A percentile compares a stretch with the other conserved stretches of the same genome.
phyloP scores from a whole-genome alignment of 2,888 invertebrate species.

The Drosophila anceps region DNA sequence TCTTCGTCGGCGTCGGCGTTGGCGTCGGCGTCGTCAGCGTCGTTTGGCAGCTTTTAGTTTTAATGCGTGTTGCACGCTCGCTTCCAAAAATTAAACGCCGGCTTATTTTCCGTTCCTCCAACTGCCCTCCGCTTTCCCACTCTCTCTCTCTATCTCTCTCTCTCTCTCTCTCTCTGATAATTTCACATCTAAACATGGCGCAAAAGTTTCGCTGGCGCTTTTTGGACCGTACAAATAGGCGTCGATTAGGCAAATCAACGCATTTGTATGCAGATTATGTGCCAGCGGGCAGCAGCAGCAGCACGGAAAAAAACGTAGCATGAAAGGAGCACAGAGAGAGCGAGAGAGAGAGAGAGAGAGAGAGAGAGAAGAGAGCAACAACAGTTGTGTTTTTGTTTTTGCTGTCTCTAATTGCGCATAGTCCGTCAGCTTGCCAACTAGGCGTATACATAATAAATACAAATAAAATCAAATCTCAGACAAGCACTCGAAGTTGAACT shows the following conservation, averaged over 20 bases:
- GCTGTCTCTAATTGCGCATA: constrained; percentile 73
- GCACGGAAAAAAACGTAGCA: background rate
- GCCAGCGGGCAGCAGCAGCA: constrained; percentile 63
- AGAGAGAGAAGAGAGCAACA: too few species aligned
- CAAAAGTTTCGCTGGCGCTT: constrained; percentile 53
- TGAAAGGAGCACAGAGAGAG: background rate
- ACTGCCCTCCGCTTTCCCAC: background rate
- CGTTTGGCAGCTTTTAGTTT: constrained; percentile 74
- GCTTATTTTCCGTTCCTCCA: constrained; percentile 70
- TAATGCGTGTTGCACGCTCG: constrained; percentile 80
- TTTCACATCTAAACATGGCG: constrained; percentile 64
- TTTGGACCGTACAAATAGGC: constrained; percentile 78
- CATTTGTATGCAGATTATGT: constrained; percentile 82
- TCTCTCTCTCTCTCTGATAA: constrained; percentile 50
- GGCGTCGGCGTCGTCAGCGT: constrained; percentile 29
- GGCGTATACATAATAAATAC: constrained; percentile 65
- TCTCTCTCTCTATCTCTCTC: background rate
- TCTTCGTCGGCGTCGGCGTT: constrained; percentile 34
- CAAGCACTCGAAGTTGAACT: constrained; percentile 30
- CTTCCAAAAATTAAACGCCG: constrained; percentile 75
- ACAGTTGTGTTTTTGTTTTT: constrained; percentile 34
- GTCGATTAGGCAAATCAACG: constrained; percentile 82
- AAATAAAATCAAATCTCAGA: constrained; percentile 9
- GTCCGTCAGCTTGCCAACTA: constrained; percentile 62
- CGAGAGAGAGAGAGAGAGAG: background rate